Percentiles rank a stretch among this genome's conserved stretches.
Evolutionary conservation across 2,113 vertebrate genomes (phyloP).

Genomic region (Nyctereutes procyonoides): DNA sequence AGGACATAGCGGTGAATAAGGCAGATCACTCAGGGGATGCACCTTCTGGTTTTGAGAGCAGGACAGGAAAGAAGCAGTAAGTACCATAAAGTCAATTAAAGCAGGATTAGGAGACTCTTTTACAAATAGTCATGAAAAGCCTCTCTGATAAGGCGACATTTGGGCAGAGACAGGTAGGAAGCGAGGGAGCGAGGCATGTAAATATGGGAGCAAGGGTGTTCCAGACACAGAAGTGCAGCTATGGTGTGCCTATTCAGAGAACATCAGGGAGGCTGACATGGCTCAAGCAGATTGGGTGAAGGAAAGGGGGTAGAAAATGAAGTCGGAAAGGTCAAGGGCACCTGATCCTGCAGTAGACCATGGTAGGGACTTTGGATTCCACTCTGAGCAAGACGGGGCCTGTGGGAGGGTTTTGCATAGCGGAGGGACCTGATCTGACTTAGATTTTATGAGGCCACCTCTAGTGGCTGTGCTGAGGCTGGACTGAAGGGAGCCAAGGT

Average conservation of each 20-base stretch:
- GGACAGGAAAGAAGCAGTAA: not conserved
- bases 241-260: not conserved
- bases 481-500: too few species aligned
- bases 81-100: not conserved
- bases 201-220: not conserved
- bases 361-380: not conserved
- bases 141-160: not conserved
- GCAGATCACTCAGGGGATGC: not conserved
- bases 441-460: not conserved
- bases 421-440: not conserved
- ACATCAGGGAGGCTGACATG: accelerated
- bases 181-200: not conserved
- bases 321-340: not conserved
- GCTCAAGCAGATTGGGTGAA: not conserved
- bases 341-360: accelerated
- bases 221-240: not conserved
- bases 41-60: not conserved
- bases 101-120: not conserved
- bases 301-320: not conserved
- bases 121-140: not conserved
- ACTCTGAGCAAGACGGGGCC: not conserved
- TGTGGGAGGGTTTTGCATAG: not conserved
- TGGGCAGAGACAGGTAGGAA: not conserved
- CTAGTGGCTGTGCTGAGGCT: not conserved
- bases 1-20: not conserved